Evolutionary conservation across 2,888 invertebrate species (phyloP).

Genomic region (Petrolisthes manimaculis): DNA sequence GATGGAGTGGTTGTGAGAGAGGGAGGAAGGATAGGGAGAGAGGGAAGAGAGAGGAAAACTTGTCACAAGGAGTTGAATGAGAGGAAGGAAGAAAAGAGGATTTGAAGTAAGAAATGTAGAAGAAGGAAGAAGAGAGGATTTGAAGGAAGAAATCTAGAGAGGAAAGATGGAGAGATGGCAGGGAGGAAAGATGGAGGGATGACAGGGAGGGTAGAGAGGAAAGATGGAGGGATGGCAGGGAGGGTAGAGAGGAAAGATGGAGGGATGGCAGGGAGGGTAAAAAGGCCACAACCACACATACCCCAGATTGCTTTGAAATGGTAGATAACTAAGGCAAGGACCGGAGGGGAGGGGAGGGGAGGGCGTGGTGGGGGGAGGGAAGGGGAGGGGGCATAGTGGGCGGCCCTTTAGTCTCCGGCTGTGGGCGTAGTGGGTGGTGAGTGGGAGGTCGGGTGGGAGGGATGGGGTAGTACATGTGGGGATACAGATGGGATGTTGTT

Average conservation of each 20-base stretch:
- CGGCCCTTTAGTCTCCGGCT: slow-evolving; percentile 13
- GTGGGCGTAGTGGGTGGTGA: too few species aligned
- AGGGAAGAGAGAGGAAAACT: neutral
- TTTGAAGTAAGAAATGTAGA: too few species aligned
- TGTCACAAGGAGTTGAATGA: too few species aligned
- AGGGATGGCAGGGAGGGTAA: too few species aligned
- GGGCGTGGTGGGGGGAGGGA: neutral
- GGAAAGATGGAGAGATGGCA: too few species aligned
- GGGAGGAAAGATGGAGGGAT: too few species aligned
- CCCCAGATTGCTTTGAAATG: slow-evolving; percentile 43
- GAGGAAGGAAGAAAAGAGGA: too few species aligned
- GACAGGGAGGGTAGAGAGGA: too few species aligned
- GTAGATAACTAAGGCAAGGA: slow-evolving; percentile 30
- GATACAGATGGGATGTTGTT: neutral
- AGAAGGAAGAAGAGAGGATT: too few species aligned
- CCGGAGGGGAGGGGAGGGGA: neutral
- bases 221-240: slow-evolving; percentile 9
- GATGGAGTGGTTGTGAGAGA: too few species aligned
- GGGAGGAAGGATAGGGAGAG: neutral
- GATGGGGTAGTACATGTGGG: neutral
- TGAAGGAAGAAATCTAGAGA: too few species aligned
- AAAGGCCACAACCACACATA: slow-evolving; percentile 15
- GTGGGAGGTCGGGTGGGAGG: too few species aligned
- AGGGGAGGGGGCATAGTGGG: slow-evolving; percentile 8
- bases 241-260: slow-evolving; percentile 11